Evolutionary conservation across 2,888 invertebrate species (phyloP), one percentile per base, ranked within the genome.

Genomic region (Suillia variegata): DNA sequence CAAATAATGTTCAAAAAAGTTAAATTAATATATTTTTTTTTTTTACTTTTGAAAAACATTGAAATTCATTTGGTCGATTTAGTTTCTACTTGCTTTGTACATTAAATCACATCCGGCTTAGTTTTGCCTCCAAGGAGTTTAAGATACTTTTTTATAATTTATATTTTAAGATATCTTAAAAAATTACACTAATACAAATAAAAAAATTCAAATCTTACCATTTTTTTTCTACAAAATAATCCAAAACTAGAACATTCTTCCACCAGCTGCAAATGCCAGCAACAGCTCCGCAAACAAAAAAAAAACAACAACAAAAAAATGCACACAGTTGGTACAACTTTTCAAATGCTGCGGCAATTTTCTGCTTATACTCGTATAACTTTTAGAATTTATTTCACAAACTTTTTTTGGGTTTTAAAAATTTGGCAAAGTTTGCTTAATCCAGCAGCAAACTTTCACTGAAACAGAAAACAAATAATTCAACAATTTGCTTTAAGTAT

Each of bases 201-300:
- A 26, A 26, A 26, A 6, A 5, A 5, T 6, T 26, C 10, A 5
- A 5, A 26, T 5, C 26, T 26, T 26, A 26, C 75, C 75, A 75
- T 75, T 73, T 69, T 73, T 63, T 75, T 68, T 59, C 61, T 63
- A 33, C 67, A 68, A 67, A 62, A 61, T 67, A 69, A 68, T 64
- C 67, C 62, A 67, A 74, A 73, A 73, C 75, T 76, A 75, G 66
- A 70, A 69, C 77, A 75, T 75, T 66, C 69, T 75, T 70, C 68
- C 68, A 74, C 68, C 74, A 75, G 77, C 72, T 74, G 77, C 67
- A 66, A 71, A 70, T 38, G 47, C 60, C 62, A 60, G 66, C 69
- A 55, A 61, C 61, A 62, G 58, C n/a, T n/a, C n/a, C n/a, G n/a
- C 59, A 48, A 53, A 61, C 63, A 54, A 31, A 68, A 64, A 66